Conservation (phyloP, 2,113 vertebrate genomes). For the Phrynosoma platyrhinos region DNA sequence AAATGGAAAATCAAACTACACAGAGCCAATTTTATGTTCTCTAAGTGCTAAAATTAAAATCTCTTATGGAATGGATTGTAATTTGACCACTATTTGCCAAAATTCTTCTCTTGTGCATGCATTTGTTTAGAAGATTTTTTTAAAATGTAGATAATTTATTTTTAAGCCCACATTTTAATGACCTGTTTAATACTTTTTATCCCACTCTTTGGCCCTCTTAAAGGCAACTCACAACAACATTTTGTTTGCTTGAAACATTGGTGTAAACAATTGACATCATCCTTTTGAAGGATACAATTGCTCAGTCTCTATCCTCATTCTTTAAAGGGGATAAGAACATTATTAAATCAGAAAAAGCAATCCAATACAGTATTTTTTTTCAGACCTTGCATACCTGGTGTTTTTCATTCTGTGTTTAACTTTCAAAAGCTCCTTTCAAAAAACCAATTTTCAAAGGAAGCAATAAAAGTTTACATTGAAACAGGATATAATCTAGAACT, state of each 20-base stretch:
- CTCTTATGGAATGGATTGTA: constrained; percentile 9
- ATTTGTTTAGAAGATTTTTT: constrained; percentile 42
- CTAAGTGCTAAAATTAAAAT: constrained; percentile 57
- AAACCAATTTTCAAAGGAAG: background rate
- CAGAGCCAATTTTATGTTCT: constrained; percentile 14
- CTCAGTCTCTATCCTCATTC: no score
- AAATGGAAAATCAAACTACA: constrained; percentile 41
- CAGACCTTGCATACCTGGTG: background rate
- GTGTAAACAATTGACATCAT: no score
- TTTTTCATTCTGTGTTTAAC: no score
- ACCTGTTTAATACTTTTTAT: background rate
- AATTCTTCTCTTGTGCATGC: constrained; percentile 51
- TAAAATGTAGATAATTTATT: background rate
- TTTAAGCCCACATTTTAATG: background rate
- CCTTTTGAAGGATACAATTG: no score
- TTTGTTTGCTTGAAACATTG: background rate
- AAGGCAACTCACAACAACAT: background rate
- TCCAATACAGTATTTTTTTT: no score
- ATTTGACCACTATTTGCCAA: background rate
- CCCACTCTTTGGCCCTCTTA: background rate
- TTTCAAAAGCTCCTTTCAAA: background rate
- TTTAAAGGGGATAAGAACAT: no score
- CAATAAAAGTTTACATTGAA: background rate
- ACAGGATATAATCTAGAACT: no score
- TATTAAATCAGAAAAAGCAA: no score